These are phyloP conservation scores for Prorops nasuta DNA, from an alignment of 1,140 invertebrate species.

Conservation along the genomic window DNA sequence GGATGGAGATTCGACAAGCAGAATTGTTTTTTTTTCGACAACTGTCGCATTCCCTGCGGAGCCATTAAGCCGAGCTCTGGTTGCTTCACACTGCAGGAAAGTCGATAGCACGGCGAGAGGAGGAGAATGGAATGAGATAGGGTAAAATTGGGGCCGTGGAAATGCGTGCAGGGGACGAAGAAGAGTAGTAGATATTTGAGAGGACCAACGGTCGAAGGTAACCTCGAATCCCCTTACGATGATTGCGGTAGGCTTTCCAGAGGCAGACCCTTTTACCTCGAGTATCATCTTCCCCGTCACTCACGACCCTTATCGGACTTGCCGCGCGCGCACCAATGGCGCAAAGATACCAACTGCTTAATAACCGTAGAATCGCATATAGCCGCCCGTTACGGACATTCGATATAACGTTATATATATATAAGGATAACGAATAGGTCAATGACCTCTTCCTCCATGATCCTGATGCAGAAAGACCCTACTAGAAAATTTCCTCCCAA, in stretches of 20 bases:
- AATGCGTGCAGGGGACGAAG: neutral
- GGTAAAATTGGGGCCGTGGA: neutral
- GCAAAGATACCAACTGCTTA: conserved; percentile 3
- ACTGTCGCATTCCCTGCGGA: conserved; percentile 27
- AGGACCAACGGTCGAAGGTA: conserved; percentile 22
- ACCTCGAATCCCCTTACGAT: conserved; percentile 34
- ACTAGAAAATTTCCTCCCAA: no score
- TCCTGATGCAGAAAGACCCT: no score
- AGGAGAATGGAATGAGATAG: neutral
- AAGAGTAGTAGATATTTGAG: conserved; percentile 9
- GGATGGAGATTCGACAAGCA: conserved; percentile 16
- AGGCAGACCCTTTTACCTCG: conserved; percentile 22
- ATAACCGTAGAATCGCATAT: conserved; percentile 4
- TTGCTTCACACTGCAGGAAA: conserved; percentile 11
- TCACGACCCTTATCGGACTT: conserved; percentile 23
- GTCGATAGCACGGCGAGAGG: neutral
- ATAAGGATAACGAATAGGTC: no score
- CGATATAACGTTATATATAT: no score
- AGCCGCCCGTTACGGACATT: conserved; percentile 8
- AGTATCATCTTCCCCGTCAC: conserved; percentile 21
- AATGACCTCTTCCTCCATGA: no score
- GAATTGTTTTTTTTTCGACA: conserved; percentile 40
- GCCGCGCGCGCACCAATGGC: conserved; percentile 10
- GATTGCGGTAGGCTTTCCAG: conserved; percentile 33
- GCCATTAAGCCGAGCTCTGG: conserved; percentile 34